Percentiles rank a stretch among this genome's conserved stretches.
Evolutionary conservation across 2,888 invertebrate species (phyloP).

Genomic region (Melipona beecheii): DNA sequence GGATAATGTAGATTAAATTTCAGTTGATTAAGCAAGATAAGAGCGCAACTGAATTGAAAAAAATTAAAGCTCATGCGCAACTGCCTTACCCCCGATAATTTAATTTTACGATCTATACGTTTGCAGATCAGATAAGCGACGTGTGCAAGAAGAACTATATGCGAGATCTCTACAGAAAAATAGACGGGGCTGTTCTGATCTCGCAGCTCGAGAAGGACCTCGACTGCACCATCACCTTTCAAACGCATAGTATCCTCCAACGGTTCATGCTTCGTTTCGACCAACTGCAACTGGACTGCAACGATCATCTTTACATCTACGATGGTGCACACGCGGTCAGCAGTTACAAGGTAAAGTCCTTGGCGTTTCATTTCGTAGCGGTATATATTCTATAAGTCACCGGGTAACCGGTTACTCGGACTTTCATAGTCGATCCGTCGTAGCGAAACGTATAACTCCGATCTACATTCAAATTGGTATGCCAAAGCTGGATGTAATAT

Average conservation of each 20-base stretch:
- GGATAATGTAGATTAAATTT: too few species aligned
- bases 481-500: slow-evolving; percentile 45
- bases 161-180: slow-evolving; percentile 94
- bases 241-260: slow-evolving; percentile 97
- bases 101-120: neutral
- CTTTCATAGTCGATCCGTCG: neutral
- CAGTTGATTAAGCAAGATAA: too few species aligned
- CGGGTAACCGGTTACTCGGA: neutral
- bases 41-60: too few species aligned
- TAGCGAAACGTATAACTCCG: slow-evolving; percentile 6
- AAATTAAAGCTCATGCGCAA: too few species aligned
- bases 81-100: neutral
- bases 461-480: slow-evolving; percentile 51
- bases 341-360: slow-evolving; percentile 90
- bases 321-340: slow-evolving; percentile 96
- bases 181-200: slow-evolving; percentile 95
- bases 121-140: slow-evolving; percentile 94
- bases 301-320: slow-evolving; percentile 96
- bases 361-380: neutral
- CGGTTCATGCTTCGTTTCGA: slow-evolving; percentile 97
- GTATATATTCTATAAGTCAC: neutral
- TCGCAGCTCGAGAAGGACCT: slow-evolving; percentile 96
- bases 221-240: slow-evolving; percentile 96
- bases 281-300: slow-evolving; percentile 95
- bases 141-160: slow-evolving; percentile 96